Percentiles rank a stretch among this genome's conserved stretches.
Conservation (phyloP, 2,888 invertebrate species). For the Deilephila porcellus region DNA sequence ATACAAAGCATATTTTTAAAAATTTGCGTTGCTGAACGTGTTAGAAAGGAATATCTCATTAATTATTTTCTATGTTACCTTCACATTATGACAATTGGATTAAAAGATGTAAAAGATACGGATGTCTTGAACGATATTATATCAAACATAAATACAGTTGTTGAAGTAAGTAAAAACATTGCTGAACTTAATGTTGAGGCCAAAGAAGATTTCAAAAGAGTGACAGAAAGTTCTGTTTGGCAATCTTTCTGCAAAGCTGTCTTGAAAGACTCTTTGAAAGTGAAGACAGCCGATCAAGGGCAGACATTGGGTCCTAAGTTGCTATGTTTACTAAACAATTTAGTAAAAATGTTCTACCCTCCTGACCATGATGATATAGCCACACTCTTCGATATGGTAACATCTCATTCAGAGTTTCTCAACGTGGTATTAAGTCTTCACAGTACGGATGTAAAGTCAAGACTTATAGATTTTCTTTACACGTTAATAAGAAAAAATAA, state of each 20-base stretch:
- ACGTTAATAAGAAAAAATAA: constrained; percentile 86
- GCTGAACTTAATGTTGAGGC: constrained; percentile 49
- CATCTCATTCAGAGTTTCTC: constrained; percentile 91
- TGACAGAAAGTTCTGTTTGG: constrained; percentile 81
- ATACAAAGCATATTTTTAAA: constrained; percentile 84
- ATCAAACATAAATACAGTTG: constrained; percentile 62
- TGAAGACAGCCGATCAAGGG: constrained; percentile 64
- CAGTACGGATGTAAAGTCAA: constrained; percentile 81
- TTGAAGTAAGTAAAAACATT: constrained; percentile 64
- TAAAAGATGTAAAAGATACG: constrained; percentile 72
- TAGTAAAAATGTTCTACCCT: constrained; percentile 84
- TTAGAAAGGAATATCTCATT: constrained; percentile 71
- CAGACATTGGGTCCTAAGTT: constrained; percentile 73
- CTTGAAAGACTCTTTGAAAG: constrained; percentile 87
- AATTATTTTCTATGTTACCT: constrained; percentile 84
- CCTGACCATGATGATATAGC: constrained; percentile 75
- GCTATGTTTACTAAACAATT: constrained; percentile 81
- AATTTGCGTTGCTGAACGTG: constrained; percentile 62
- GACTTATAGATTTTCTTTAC: constrained; percentile 87
- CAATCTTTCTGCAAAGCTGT: constrained; percentile 86
- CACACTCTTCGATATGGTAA: constrained; percentile 89
- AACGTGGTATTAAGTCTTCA: constrained; percentile 86
- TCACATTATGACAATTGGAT: constrained; percentile 76
- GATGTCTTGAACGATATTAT: constrained; percentile 55
- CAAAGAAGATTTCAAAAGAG: constrained; percentile 67